A percentile compares a stretch with the other conserved stretches of the same genome.
Evolutionary conservation across 2,113 vertebrate species (phyloP).

Genomic region (Halcyon senegalensis): DNA sequence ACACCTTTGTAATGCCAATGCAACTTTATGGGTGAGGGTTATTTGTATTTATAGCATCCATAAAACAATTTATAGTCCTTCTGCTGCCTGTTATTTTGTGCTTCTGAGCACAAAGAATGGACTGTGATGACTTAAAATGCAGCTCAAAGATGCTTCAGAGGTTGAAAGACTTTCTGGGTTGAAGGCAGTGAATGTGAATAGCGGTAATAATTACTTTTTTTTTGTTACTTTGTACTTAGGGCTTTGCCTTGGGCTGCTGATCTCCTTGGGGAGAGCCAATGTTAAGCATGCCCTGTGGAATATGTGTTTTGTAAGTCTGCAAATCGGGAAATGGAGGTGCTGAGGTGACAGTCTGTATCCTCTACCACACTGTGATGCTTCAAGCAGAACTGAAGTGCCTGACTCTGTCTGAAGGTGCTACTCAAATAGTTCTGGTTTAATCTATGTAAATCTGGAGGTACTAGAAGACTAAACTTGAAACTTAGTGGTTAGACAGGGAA

Average conservation of each 20-base stretch:
- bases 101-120: slow-evolving; percentile 32
- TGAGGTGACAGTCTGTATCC: background rate
- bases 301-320: background rate
- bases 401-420: background rate
- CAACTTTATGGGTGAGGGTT: slow-evolving; percentile 44
- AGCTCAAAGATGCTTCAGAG: slow-evolving; percentile 18
- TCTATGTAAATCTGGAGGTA: background rate
- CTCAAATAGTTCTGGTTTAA: background rate
- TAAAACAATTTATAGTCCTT: slow-evolving; percentile 61
- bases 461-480: background rate
- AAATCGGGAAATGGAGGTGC: background rate
- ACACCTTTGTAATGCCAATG: slow-evolving; percentile 51
- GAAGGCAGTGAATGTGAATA: slow-evolving; percentile 20
- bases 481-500: background rate
- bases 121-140: slow-evolving; percentile 27
- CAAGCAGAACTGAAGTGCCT: background rate
- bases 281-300: background rate
- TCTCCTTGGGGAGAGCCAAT: background rate
- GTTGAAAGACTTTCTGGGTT: slow-evolving; percentile 37
- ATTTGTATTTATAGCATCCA: slow-evolving; percentile 58
- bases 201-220: background rate
- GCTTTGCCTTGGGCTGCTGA: slow-evolving; percentile 1
- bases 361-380: background rate
- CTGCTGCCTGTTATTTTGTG: slow-evolving; percentile 50
- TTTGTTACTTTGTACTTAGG: background rate